phyloP scores from a whole-genome alignment of 1,140 invertebrate species.

The Drosophila kanapiae region DNA sequence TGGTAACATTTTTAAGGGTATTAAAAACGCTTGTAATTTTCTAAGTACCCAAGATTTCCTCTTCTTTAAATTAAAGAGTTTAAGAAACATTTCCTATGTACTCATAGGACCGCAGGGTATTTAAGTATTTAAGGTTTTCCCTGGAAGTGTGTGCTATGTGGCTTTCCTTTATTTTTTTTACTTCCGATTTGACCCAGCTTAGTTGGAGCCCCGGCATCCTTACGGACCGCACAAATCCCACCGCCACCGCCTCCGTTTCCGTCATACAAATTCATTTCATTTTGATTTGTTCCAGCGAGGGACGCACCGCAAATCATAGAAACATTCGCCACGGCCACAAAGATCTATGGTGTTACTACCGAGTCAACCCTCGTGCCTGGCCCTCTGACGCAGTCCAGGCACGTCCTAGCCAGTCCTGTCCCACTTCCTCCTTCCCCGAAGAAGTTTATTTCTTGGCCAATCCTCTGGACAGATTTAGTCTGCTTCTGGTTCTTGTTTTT shows the following conservation, averaged over 20 bases:
- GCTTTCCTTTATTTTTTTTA: background rate
- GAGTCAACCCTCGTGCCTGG: conserved; percentile 4
- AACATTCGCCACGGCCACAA: background rate
- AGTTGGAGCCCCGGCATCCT: conserved; percentile 23
- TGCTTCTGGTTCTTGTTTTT: conserved; percentile 11
- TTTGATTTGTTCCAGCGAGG: conserved; percentile 44
- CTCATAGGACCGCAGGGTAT: background rate
- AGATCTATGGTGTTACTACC: background rate
- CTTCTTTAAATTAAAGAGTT: background rate
- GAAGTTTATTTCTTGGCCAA: conserved; percentile 58
- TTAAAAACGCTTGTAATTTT: too few relatives aligned
- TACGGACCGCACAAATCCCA: conserved; percentile 37
- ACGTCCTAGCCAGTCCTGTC: conserved; percentile 25
- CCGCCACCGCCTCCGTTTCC: background rate
- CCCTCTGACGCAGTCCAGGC: conserved; percentile 47
- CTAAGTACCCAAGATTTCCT: background rate
- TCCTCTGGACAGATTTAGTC: conserved; percentile 44
- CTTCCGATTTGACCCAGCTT: conserved; percentile 7
- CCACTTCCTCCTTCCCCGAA: conserved; percentile 10
- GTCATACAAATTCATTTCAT: conserved; percentile 41
- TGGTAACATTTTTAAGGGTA: too few relatives aligned
- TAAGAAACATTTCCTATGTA: background rate
- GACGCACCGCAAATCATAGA: background rate
- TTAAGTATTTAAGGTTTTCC: background rate
- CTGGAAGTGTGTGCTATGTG: too few relatives aligned